Conservation (phyloP, 2,797 vertebrate genomes). For the Pantherophis vulpinus region DNA sequence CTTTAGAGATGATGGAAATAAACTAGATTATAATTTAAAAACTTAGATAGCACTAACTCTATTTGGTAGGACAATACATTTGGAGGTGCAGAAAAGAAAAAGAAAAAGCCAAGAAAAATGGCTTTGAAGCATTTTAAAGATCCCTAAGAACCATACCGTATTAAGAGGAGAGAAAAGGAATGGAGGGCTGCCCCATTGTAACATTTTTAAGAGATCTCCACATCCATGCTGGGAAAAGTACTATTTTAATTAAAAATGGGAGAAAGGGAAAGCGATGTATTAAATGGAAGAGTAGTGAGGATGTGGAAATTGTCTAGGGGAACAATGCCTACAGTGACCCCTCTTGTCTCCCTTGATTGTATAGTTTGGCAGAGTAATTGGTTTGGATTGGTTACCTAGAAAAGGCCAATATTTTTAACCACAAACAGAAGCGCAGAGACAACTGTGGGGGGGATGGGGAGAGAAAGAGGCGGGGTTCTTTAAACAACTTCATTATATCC, state of each 20-base stretch:
- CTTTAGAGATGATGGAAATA: neutral
- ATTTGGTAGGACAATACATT: neutral
- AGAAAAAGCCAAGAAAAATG: neutral
- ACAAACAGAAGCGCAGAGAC: neutral
- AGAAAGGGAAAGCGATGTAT: neutral
- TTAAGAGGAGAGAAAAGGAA: neutral
- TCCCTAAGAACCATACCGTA: too few species aligned
- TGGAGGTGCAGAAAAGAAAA: neutral
- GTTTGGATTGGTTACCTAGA: neutral
- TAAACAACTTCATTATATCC: neutral
- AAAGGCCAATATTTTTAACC: neutral
- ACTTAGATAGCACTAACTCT: neutral
- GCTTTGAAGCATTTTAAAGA: neutral
- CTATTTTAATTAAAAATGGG: neutral
- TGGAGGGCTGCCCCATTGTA: too few species aligned
- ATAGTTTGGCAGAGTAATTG: neutral
- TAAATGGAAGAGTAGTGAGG: neutral
- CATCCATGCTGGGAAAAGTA: neutral
- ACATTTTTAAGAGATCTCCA: neutral
- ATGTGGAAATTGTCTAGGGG: neutral
- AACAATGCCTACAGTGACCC: neutral
- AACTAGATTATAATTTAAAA: constrained; percentile 20
- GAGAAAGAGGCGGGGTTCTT: neutral
- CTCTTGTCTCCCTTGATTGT: neutral
- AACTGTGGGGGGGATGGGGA: neutral